Conservation (phyloP, 1,140 invertebrate genomes). For the Hylyphantes graminicola region DNA sequence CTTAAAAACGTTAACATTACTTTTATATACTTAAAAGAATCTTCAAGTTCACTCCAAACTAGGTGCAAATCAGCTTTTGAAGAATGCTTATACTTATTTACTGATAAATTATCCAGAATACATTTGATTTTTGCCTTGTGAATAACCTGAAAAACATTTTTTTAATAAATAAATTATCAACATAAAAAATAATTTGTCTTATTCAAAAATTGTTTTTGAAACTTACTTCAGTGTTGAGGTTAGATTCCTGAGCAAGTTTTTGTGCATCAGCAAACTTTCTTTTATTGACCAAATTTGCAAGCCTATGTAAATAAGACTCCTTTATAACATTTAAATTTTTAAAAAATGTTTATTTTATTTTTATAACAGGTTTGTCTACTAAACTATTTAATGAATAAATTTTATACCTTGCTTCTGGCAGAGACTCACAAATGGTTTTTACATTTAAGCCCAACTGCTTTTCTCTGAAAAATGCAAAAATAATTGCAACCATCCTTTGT, state of each 20-base stretch:
- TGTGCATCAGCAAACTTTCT: neutral
- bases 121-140: conserved; percentile 6
- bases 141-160: neutral
- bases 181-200: neutral
- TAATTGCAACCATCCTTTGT: no score
- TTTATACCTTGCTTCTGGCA: conserved; percentile 16
- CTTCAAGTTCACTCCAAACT: conserved; percentile 3
- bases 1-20: neutral
- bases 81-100: neutral
- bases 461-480: neutral
- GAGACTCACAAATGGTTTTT: conserved; percentile 6
- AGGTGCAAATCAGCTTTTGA: neutral
- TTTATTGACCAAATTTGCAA: neutral
- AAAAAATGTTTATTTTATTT: neutral
- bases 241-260: conserved; percentile 1
- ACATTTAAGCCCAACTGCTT: neutral
- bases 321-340: neutral
- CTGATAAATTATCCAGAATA: conserved; percentile 2
- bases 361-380: no score
- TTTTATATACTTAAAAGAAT: neutral
- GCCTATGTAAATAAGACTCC: neutral
- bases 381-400: neutral
- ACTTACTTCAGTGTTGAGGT: neutral
- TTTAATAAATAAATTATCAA: neutral
- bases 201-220: neutral